These are phyloP conservation scores for Sarcoramphus papa DNA, from an alignment of 2,797 vertebrate species.

Conservation along the genomic window DNA sequence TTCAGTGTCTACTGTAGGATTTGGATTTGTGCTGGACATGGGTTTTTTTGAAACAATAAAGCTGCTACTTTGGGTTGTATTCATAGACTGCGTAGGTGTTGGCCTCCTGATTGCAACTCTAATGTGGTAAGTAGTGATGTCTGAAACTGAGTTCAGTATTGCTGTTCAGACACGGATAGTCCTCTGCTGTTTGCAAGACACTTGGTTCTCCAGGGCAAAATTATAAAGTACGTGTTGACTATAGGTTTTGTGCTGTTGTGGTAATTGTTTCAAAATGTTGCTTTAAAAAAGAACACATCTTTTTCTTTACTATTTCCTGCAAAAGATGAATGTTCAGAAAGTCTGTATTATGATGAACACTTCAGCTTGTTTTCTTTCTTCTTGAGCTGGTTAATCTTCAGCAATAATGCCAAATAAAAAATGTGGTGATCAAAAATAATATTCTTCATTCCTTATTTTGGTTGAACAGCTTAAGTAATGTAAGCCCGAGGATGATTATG, in stretches of 20 bases:
- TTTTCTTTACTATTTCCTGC: neutral
- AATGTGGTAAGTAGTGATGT: constrained; percentile 87
- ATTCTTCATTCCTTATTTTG: neutral
- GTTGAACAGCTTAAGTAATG: neutral
- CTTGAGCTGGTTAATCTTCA: neutral
- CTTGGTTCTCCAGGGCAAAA: neutral
- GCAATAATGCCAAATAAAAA: neutral
- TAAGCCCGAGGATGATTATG: neutral
- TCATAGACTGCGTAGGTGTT: constrained; percentile 95
- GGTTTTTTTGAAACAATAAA: constrained; percentile 90
- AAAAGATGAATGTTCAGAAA: neutral
- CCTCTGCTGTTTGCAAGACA: neutral
- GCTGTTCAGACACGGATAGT: neutral
- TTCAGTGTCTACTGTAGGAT: constrained; percentile 92
- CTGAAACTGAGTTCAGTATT: neutral
- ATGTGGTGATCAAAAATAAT: neutral
- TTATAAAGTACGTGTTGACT: neutral
- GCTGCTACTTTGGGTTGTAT: constrained; percentile 95
- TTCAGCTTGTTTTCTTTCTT: neutral
- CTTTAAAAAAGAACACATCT: neutral
- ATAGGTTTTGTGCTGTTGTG: neutral
- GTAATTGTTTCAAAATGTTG: neutral
- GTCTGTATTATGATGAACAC: neutral
- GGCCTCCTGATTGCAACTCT: constrained; percentile 94
- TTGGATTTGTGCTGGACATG: constrained; percentile 94